Evolutionary conservation across 1,140 invertebrate species (phyloP), one percentile per base, ranked within the genome.

Genomic region (Drosophila willistoni): DNA sequence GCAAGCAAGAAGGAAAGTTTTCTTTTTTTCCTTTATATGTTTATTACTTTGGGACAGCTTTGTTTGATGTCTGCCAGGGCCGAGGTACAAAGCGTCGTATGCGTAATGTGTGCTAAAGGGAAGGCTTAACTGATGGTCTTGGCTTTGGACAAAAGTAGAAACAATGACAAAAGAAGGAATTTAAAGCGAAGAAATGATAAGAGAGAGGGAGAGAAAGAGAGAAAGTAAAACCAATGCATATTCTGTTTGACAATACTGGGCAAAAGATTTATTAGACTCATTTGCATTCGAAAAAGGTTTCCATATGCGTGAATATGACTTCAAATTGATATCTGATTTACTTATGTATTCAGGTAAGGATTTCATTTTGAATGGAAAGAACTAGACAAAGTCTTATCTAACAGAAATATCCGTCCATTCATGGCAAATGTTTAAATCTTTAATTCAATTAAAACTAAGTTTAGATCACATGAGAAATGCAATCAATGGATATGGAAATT

Each of bases 31-130:
- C 3, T 36, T 36, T 57, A 22, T 51, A 51, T 51, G 9, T 19
- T 51, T 51, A 51, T 51, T 51, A 17, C 44, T 51, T 51, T 51
- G 44, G 44, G 44, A 19, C 51, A 44, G 12, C 14, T 34, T 61
- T 41, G 61, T 62, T 47, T 77, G 47, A 64, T 83, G 72, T 66
- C 71, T 71, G 60, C 64, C 71, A 64, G 39, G 13, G 39, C 14
- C 36, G 7, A 7, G 6, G 17, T 17, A 64, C 63, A 36, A 56
- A 10, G 51, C 44, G 10, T 14, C 63, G 63, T 56, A 65, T 65
- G 12, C 64, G n/a, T 65, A 55, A 65, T 56, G 7, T 56, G 64
- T 7, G 29, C 29, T 62, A 42, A 59, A 17, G 13, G 29, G 7
- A 57, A 59, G 33, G 25, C 29, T 14, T 59, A 39, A 14, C 33